phyloP scores from a whole-genome alignment of 2,888 invertebrate species.

The Liposcelis brunnea region DNA sequence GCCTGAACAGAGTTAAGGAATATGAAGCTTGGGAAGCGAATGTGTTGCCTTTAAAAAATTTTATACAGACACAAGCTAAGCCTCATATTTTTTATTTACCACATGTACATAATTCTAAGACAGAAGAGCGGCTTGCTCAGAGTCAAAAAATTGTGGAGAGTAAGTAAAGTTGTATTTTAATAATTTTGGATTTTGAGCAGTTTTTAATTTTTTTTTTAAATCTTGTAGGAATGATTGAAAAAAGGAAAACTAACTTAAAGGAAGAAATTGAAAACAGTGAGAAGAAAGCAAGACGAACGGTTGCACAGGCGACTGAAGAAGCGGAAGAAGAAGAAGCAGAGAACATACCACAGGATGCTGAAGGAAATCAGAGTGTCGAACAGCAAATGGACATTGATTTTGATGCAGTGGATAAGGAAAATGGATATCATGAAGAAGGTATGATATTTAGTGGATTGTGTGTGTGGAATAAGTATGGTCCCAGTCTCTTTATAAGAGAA shows the following conservation, averaged over 20 bases:
- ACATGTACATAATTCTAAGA: constrained; percentile 51
- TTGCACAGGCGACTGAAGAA: constrained; percentile 16
- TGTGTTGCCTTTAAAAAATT: constrained; percentile 58
- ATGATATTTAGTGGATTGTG: too few relatives aligned
- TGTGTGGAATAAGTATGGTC: too few relatives aligned
- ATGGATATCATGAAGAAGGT: constrained; percentile 14
- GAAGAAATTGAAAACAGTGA: constrained; percentile 48
- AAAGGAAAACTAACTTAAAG: constrained; percentile 42
- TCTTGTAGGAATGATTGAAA: constrained; percentile 40
- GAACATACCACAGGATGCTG: constrained; percentile 20
- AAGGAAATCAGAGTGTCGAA: constrained; percentile 14
- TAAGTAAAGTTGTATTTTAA: constrained; percentile 26
- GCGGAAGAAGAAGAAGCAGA: constrained; percentile 26
- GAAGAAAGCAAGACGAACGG: constrained; percentile 19
- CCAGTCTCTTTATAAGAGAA: too few relatives aligned
- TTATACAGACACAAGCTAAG: constrained; percentile 71
- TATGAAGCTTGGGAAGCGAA: constrained; percentile 68
- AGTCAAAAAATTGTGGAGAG: constrained; percentile 46
- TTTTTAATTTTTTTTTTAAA: constrained; percentile 14
- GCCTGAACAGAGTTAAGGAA: constrained; percentile 73
- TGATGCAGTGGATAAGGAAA: constrained; percentile 17
- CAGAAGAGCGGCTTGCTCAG: constrained; percentile 44
- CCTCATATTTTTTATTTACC: constrained; percentile 82
- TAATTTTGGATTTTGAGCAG: background rate
- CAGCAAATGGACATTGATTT: constrained; percentile 18